phyloP scores from a whole-genome alignment of 2,888 invertebrate species.

The Meloe dianella region DNA sequence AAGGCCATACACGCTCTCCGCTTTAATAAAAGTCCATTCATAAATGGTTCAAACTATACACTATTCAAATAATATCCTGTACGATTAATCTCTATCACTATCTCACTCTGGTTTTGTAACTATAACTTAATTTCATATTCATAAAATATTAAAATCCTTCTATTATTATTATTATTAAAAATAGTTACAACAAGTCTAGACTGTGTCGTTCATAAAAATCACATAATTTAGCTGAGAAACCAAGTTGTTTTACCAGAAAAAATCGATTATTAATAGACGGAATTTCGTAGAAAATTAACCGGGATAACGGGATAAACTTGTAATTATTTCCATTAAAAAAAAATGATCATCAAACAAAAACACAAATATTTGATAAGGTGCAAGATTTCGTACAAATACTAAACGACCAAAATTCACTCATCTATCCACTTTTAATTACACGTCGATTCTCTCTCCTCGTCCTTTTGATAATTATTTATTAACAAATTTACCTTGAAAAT shows the following conservation, averaged over 20 bases:
- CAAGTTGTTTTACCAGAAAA: background rate
- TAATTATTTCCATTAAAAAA: background rate
- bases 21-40: slow-evolving; percentile 18
- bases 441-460: slow-evolving; percentile 18
- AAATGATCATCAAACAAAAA: background rate
- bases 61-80: background rate
- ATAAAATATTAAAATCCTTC: background rate
- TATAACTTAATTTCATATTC: background rate
- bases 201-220: slow-evolving; percentile 2
- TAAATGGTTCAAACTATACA: slow-evolving; percentile 2
- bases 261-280: background rate
- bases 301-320: background rate
- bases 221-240: background rate
- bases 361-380: background rate
- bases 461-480: slow-evolving; percentile 24
- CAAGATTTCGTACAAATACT: background rate
- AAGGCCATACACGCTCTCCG: slow-evolving; percentile 10
- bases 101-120: background rate
- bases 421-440: no score
- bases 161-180: background rate
- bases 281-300: background rate
- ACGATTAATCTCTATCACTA: background rate
- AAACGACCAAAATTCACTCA: slow-evolving; percentile 18
- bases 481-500: slow-evolving; percentile 34
- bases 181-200: slow-evolving; percentile 6